Base-by-base conservation (phyloP, 2,113 vertebrate genomes). In the Petromus typicus region DNA sequence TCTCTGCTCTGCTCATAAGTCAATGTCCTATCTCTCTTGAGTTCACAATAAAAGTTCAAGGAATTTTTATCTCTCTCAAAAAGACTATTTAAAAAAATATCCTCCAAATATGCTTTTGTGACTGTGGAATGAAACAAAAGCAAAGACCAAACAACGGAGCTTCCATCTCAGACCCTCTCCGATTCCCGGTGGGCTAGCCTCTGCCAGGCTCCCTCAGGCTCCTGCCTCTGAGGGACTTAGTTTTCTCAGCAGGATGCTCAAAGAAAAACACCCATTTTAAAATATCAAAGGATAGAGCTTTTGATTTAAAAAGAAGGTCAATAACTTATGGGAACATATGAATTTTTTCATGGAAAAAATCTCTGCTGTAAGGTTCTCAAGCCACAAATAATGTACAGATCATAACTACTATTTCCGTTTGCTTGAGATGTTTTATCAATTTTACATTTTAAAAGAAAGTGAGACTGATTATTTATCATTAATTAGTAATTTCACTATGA, bases 361-460 rank as follows among this genome's bases (percentile, higher is more conserved):
- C 30, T 56, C 10, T 30, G 61, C 27, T 80, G 43, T 20, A 56
- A 97, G 59, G 27, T 57, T 67, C 86, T 92, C 9, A 20, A 94
- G 51, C 2, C 27, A 91, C 5, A 25, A 59, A 64, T 45, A 56
- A 80, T 71, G 48, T 37, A 40, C 30, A 63, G n/a, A 85, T 82
- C 79, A 34, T 82, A 90, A 67, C 25, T 32, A 48, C 30, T 37
- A 89, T 76, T 43, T 89, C 32, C 27, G 69, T n/a, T 63, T 93
- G 17, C 67, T 69, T 81, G 43, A 89, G 27, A 63, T 2, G 5
- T 32, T 7, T 63, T 66, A 43, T 45, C 43, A 66, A 87, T 89
- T 90, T 89, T 54, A 66, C 56, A 88, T 85, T 78, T 95, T 91
- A 66, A 45, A 73, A 91, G 71, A 87, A 94, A 96, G 34, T 75